phyloP scores from a whole-genome alignment of 2,888 invertebrate genomes.

The Drosophila pseudotakahashii region DNA sequence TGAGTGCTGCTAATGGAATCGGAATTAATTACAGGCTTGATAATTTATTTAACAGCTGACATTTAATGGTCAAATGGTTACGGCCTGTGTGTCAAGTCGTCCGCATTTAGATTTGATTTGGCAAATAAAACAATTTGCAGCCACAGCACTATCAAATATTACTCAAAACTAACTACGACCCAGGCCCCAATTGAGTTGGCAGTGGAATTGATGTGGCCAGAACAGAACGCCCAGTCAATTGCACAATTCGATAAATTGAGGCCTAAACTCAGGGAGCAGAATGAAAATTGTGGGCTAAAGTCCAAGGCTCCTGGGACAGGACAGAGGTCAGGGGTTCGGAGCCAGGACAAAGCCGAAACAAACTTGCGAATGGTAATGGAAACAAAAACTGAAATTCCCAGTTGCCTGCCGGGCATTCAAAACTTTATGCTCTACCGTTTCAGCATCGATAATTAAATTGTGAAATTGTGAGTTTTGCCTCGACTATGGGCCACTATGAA shows the following conservation, averaged over 20 bases:
- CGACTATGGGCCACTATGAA: constrained; percentile 13
- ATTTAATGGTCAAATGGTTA: constrained; percentile 30
- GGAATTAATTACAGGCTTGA: constrained; percentile 18
- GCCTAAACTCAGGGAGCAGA: constrained; percentile 16
- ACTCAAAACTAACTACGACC: constrained; percentile 14
- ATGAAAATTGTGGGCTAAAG: constrained; percentile 17
- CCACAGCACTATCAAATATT: constrained; percentile 37
- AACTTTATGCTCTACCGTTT: constrained; percentile 48
- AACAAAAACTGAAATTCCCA: constrained; percentile 50
- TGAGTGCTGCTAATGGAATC: constrained; percentile 18
- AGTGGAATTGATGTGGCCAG: constrained; percentile 9
- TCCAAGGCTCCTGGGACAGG: constrained; percentile 31
- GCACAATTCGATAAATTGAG: constrained; percentile 60
- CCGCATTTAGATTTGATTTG: constrained; percentile 24
- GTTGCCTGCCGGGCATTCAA: constrained; percentile 44
- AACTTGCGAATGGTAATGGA: constrained; percentile 35
- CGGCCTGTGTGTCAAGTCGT: constrained; percentile 7
- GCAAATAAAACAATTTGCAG: constrained; percentile 36
- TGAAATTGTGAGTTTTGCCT: constrained; percentile 39
- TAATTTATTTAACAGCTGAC: constrained; percentile 46
- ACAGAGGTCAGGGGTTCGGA: constrained; percentile 21
- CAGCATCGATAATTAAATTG: constrained; percentile 66
- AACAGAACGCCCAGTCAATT: constrained; percentile 27
- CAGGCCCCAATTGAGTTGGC: neutral
- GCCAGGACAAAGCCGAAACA: constrained; percentile 13